Evolutionary conservation across 2,888 invertebrate genomes (phyloP), one percentile per base, ranked within the genome.

Genomic region (Ernsta delagoae): DNA sequence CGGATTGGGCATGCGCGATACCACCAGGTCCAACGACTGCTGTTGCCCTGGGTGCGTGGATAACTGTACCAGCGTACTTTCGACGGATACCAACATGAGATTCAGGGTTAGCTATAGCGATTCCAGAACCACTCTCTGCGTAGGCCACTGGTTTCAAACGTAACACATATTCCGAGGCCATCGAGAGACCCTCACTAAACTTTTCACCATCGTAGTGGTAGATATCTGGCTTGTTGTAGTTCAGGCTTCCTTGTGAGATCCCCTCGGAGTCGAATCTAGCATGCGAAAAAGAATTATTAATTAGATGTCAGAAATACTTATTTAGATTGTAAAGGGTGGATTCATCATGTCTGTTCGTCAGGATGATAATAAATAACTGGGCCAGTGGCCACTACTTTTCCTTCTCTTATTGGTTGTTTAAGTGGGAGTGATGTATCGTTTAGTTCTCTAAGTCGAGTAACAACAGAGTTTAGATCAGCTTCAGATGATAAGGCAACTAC

Each of bases 21-120:
- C 97, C 97, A 4, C 96, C 96, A 43, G 96, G 96, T 5, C 97
- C 97, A 3, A 95, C 96, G 4, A 97, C 94, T 3, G 97, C 97
- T 0, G 96, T 94, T 0, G 96, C 96, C 71, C 94, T 93, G 3
- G 97, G 97, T 72, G 94, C 93, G 79, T 96, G 96, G 24, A 95
- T 85, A 59, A 97, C 94, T 71, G 95, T 94, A 0, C 95, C 96
- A 68, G 93, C 90, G 54, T 93, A 93, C 34, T 95, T 95, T 73
- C 93, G 90, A 67, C 94, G 93, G 12, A 96, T 86, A 39, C 96
- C 83, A 7, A 96, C 96, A 74, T 93, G 92, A 0, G 96, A 96
- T 70, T 96, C 83, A 11, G 97, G 96, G 64, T 95, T 95, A 3
- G 97, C 95, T 69, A 97, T 94, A 54, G 97, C 96, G 31, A 94